Base-by-base conservation (phyloP, 1,140 invertebrate genomes). In the Venustaconcha ellipsiformis region DNA sequence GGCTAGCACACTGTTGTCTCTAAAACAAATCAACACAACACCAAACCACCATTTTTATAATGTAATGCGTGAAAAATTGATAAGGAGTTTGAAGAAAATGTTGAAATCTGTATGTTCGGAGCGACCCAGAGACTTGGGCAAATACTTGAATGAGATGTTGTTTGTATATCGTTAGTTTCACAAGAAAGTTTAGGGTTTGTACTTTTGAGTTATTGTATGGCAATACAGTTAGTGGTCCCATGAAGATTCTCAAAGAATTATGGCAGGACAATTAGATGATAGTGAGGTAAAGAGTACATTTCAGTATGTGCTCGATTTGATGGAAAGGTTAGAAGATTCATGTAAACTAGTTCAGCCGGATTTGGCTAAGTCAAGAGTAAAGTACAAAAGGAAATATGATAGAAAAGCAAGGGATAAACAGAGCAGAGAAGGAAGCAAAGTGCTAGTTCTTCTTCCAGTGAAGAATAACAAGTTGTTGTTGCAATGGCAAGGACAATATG, bases 91-190 rank as follows among this genome's bases (percentile, higher is more conserved):
- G 26, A 74, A 80, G 62, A 14, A 56, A n/a, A 78, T 71, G 79
- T 57, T 89, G n/a, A 80, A 81, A 59, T 76, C 63, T 26, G 55
- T 85, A 67, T 88, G 84, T 79, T 60, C 74, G 18, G 73, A 82
- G 56, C 69, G 77, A 67, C 74, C 72, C 15, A 82, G 81, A 75
- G 78, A 88, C 26, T 90, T 87, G 88, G 83, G 88, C 70, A 59
- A 67, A 17, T 82, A 80, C 65, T 57, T 88, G 15, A 78, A 74
- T 12, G 79, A 67, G 14, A 65, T 86, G 64, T 82, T 20, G 83
- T 86, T 75, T 83, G 83, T 14, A 85, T 83, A 66, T 72, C 78
- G 59, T 76, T 80, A 48, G 77, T 77, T 48, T 69, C 78, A 17
- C 75, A 78, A 60, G 78, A 76, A 0, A 73, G 67, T 57, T 23